phyloP scores from a whole-genome alignment of 2,113 vertebrate species.

The Collichthys lucidus region DNA sequence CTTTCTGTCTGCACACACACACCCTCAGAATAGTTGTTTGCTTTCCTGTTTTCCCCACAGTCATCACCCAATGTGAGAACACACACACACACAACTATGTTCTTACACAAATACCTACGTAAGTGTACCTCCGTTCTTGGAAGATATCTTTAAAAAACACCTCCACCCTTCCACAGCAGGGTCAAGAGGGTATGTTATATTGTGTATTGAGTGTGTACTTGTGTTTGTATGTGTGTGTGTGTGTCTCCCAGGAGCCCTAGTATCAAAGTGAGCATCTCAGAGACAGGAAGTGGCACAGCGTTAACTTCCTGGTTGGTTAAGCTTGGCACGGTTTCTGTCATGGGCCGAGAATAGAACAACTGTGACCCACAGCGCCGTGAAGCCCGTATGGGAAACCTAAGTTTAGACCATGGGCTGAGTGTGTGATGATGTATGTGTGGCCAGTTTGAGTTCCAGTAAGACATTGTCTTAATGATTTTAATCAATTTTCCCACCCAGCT shows the following conservation, averaged over 20 bases:
- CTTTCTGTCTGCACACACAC: slow-evolving; percentile 18
- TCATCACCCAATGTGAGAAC: slow-evolving; percentile 34
- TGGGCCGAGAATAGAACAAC: slow-evolving; percentile 66
- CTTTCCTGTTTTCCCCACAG: slow-evolving; percentile 75
- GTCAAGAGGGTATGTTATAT: slow-evolving; percentile 12
- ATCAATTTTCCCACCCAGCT: too few species aligned
- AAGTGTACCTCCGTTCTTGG: slow-evolving; percentile 52
- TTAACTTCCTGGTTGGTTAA: slow-evolving; percentile 65
- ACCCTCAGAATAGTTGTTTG: slow-evolving; percentile 39
- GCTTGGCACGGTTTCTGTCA: slow-evolving; percentile 65
- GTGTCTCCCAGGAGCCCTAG: slow-evolving; percentile 12
- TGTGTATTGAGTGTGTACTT: slow-evolving; percentile 22
- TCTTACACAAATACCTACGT: slow-evolving; percentile 22
- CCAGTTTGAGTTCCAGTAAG: background rate
- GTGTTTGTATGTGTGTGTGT: slow-evolving; percentile 20
- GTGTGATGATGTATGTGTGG: background rate
- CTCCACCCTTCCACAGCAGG: slow-evolving; percentile 68
- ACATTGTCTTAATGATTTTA: background rate
- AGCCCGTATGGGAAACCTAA: slow-evolving; percentile 42
- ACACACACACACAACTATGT: slow-evolving; percentile 2
- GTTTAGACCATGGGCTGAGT: slow-evolving; percentile 41
- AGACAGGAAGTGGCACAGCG: slow-evolving; percentile 66
- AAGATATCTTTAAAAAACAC: slow-evolving; percentile 60
- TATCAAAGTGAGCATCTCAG: slow-evolving; percentile 39
- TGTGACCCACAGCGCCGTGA: background rate